Conservation (phyloP, 2,797 vertebrate genomes). For the Arrhamphus sclerolepis region DNA sequence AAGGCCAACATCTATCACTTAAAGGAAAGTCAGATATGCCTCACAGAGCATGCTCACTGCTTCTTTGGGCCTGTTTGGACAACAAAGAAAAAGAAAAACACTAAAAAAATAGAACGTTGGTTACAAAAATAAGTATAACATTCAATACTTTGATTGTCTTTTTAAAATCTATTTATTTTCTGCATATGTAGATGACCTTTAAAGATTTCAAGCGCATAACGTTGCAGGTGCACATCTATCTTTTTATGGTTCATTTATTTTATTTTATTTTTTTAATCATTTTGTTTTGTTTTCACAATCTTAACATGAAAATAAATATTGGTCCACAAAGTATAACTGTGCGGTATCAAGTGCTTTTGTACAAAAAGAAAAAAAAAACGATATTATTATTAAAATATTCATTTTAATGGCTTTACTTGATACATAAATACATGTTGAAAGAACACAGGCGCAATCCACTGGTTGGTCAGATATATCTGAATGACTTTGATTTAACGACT, state of each 20-base stretch:
- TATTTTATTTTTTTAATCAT: constrained; percentile 62
- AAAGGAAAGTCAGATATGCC: constrained; percentile 59
- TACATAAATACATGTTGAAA: constrained; percentile 99
- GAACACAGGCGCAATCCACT: constrained; percentile 95
- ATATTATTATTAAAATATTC: constrained; percentile 99
- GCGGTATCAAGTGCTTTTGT: constrained; percentile 98
- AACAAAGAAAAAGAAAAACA: constrained; percentile 68
- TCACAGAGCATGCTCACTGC: constrained; percentile 78
- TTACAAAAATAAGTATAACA: constrained; percentile 99
- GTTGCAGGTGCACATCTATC: constrained; percentile 90
- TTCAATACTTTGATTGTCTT: constrained; percentile 99
- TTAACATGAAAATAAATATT: constrained; percentile 91
- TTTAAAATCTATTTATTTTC: constrained; percentile 92
- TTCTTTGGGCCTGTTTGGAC: constrained; percentile 80
- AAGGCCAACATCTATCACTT: constrained; percentile 64
- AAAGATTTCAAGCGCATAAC: constrained; percentile 93
- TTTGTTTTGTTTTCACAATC: constrained; percentile 83
- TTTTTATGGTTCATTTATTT: constrained; percentile 54
- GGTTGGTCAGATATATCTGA: constrained; percentile 95
- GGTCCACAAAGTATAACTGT: constrained; percentile 99
- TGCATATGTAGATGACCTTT: constrained; percentile 87
- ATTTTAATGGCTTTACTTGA: constrained; percentile 99
- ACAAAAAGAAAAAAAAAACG: constrained; percentile 99
- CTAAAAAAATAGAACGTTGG: constrained; percentile 84
- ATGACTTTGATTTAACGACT: constrained; percentile 87